Conservation (phyloP, 2,888 invertebrate species). For the Dyspetes luteomarginatus region DNA sequence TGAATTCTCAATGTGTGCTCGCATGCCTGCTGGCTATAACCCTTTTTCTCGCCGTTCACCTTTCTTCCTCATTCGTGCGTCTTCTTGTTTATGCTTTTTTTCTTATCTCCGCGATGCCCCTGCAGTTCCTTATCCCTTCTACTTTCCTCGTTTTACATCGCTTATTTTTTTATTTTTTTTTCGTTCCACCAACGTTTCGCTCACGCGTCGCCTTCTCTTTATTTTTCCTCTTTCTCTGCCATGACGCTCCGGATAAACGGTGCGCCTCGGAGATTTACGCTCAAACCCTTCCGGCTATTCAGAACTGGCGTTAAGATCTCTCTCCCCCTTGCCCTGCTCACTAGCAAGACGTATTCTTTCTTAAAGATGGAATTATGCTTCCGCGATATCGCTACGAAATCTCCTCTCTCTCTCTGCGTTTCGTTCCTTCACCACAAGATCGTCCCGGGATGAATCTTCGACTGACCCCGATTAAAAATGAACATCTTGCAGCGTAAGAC, state of each 20-base stretch:
- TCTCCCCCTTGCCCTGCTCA: constrained; percentile 9
- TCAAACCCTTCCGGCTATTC: constrained; percentile 64
- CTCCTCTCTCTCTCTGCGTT: constrained; percentile 15
- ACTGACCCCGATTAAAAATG: constrained; percentile 4
- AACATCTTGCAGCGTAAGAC: background rate
- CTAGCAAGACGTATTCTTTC: constrained; percentile 9
- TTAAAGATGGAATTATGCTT: constrained; percentile 60
- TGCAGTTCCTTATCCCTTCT: constrained; percentile 53
- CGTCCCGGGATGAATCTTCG: constrained; percentile 14
- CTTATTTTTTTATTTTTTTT: constrained; percentile 48
- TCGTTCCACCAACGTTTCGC: constrained; percentile 39
- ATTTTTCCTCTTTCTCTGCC: constrained; percentile 40
- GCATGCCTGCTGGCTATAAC: constrained; percentile 62
- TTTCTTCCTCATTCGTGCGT: constrained; percentile 59
- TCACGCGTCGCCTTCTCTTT: constrained; percentile 36
- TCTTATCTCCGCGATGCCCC: constrained; percentile 32
- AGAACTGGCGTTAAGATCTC: constrained; percentile 61
- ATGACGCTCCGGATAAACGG: constrained; percentile 59
- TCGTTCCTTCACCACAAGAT: constrained; percentile 27
- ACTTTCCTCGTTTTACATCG: constrained; percentile 64
- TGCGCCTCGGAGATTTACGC: constrained; percentile 62
- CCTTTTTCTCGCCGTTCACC: constrained; percentile 60
- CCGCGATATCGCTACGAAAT: constrained; percentile 44
- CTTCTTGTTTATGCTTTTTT: constrained; percentile 21
- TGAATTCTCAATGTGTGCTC: constrained; percentile 42